Evolutionary conservation across 1,140 invertebrate genomes (phyloP), one percentile per base, ranked within the genome.

Genomic region (Camponotus floridanus): DNA sequence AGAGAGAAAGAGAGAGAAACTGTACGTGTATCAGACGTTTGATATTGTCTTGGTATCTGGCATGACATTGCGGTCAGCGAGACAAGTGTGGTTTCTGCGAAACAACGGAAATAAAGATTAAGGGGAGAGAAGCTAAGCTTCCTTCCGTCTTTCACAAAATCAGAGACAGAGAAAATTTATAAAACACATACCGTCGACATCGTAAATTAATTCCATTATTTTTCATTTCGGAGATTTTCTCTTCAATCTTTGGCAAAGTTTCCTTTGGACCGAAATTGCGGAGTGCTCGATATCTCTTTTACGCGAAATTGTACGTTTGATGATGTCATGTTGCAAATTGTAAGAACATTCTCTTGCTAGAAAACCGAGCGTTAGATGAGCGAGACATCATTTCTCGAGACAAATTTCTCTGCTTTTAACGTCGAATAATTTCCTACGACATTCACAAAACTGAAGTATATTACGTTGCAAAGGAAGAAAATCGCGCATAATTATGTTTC

Each of bases 271-370:
- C 15, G 3, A 80, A 80, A 26, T 51, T 33, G 15, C 21, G 13
- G 7, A 11, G n/a, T 4, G 31, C 42, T 3, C 21, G 45, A n/a
- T 31, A 79, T 36, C 31, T 67, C 26, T 45, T 55, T 26, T 15
- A 42, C 5, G 48, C 13, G 39, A 59, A 80, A 71, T 70, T 70
- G 51, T 36, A 71, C 21, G 5, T 21, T 55, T 57, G 21, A 80
- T 57, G 26, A 80, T 3, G 65, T 80, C 51, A 70, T 65, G 78
- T 80, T 68, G 78, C 36, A 80, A 51, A 70, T 80, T 80, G 64
- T 36, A 80, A 71, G 65, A 80, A 80, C 78, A 3, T 80, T 70
- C 51, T 42, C 36, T 80, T 71, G 39, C 65, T 51, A 42, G 65
- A 80, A 70, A 70, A 51, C 33, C 42, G 7, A 57, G 36, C 57